phyloP scores from a whole-genome alignment of 2,888 invertebrate species.

The Erebia palarica region DNA sequence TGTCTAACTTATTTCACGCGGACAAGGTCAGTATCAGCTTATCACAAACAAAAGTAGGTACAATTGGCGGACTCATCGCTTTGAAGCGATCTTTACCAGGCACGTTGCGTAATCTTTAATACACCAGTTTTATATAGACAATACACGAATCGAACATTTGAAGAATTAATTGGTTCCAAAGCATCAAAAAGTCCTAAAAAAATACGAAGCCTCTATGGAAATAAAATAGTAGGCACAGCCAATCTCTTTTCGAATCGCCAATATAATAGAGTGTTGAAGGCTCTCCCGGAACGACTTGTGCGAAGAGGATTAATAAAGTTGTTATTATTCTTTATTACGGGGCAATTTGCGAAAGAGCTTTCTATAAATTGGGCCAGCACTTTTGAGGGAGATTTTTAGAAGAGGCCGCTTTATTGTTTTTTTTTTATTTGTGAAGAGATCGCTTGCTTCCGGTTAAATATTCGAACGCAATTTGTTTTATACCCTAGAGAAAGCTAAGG shows the following conservation, averaged over 20 bases:
- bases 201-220: not conserved
- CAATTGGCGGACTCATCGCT: no score
- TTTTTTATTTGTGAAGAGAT: slow-evolving; percentile 1
- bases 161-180: not conserved
- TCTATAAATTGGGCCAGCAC: slow-evolving; percentile 35
- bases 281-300: slow-evolving; percentile 29
- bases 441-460: slow-evolving; percentile 4
- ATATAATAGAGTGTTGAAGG: slow-evolving; percentile 29
- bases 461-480: slow-evolving; percentile 8
- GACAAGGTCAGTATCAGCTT: no score
- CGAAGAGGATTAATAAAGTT: slow-evolving; percentile 37
- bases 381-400: slow-evolving; percentile 30
- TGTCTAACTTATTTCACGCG: not conserved
- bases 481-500: not conserved
- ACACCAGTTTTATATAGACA: no score
- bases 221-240: slow-evolving; percentile 2
- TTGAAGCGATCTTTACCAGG: no score
- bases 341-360: slow-evolving; percentile 38
- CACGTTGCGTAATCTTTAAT: no score
- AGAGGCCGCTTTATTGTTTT: slow-evolving; percentile 26
- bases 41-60: no score
- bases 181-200: not conserved
- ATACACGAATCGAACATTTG: no score
- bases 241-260: slow-evolving; percentile 29
- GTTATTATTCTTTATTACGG: slow-evolving; percentile 39